Evolutionary conservation across 2,113 vertebrate genomes (phyloP).

Genomic region (Anas platyrhynchos): DNA sequence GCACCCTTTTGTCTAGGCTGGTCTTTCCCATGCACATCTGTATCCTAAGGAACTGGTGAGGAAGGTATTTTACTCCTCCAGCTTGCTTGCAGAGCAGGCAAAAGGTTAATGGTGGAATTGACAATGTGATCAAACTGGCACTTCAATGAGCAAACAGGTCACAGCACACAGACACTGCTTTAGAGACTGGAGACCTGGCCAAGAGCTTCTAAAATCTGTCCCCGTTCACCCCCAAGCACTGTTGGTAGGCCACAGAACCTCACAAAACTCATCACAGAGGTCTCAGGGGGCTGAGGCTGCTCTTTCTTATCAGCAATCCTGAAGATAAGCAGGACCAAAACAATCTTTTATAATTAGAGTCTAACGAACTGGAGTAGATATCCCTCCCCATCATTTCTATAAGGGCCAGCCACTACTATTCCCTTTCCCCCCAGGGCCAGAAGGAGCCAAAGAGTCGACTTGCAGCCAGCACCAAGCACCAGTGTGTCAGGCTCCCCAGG

Average conservation of each 20-base stretch:
- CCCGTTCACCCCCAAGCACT: not conserved
- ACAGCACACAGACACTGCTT: not conserved
- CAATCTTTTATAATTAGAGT: not conserved
- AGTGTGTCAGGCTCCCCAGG: not conserved
- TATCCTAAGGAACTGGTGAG: fast-evolving
- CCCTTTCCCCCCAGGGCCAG: not conserved
- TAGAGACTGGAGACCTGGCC: not conserved
- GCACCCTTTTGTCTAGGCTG: not conserved
- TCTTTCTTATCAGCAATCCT: not conserved
- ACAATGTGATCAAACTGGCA: not conserved
- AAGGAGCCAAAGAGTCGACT: not conserved
- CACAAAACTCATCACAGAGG: not conserved
- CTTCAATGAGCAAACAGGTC: fast-evolving
- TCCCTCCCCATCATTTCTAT: not conserved
- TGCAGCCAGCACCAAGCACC: not conserved
- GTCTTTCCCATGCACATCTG: fast-evolving
- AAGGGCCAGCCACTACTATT: not conserved
- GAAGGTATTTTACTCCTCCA: not conserved
- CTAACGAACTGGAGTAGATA: not conserved
- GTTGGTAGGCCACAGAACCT: not conserved
- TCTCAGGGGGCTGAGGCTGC: not conserved
- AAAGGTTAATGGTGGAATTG: not conserved
- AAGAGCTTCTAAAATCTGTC: not conserved
- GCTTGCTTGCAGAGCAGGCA: not conserved
- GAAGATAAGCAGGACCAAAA: not conserved